phyloP scores from a whole-genome alignment of 1,140 invertebrate genomes.

The Bombus huntii region DNA sequence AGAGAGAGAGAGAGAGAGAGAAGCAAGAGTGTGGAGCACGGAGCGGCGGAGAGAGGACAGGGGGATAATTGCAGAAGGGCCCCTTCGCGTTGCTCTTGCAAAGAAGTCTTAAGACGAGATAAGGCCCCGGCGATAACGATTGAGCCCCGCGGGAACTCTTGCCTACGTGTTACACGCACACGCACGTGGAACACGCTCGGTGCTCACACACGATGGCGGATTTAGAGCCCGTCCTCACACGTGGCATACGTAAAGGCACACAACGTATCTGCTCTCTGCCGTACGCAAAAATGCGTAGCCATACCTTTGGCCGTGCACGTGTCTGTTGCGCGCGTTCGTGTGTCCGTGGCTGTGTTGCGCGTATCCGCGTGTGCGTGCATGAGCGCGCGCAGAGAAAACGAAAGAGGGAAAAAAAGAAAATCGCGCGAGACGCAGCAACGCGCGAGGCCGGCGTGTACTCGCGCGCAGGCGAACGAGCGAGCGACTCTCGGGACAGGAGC shows the following conservation, averaged over 20 bases:
- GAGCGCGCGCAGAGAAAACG: constrained; percentile 3
- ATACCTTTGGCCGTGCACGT: background rate
- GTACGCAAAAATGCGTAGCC: constrained; percentile 47
- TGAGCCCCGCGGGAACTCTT: constrained; percentile 78
- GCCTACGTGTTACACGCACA: constrained; percentile 72
- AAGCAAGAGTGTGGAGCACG: constrained; percentile 47
- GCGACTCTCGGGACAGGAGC: background rate
- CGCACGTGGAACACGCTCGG: constrained; percentile 33
- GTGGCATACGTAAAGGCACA: constrained; percentile 47
- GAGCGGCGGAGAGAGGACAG: constrained; percentile 52
- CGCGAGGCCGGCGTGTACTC: constrained; percentile 21
- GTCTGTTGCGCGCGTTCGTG: too few species aligned
- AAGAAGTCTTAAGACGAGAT: constrained; percentile 76
- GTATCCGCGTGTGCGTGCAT: background rate
- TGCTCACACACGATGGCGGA: constrained; percentile 52
- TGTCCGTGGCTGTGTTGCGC: background rate
- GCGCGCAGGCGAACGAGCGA: constrained; percentile 7
- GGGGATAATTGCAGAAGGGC: constrained; percentile 79
- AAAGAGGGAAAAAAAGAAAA: constrained; percentile 27
- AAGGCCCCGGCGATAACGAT: constrained; percentile 78
- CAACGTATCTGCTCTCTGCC: constrained; percentile 32
- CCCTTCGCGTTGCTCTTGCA: constrained; percentile 75
- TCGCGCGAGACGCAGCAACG: constrained; percentile 30
- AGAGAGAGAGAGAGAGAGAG: constrained; percentile 12
- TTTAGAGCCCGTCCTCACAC: constrained; percentile 52